Evolutionary conservation across 2,113 vertebrate genomes (phyloP).

Genomic region (Mus pahari): DNA sequence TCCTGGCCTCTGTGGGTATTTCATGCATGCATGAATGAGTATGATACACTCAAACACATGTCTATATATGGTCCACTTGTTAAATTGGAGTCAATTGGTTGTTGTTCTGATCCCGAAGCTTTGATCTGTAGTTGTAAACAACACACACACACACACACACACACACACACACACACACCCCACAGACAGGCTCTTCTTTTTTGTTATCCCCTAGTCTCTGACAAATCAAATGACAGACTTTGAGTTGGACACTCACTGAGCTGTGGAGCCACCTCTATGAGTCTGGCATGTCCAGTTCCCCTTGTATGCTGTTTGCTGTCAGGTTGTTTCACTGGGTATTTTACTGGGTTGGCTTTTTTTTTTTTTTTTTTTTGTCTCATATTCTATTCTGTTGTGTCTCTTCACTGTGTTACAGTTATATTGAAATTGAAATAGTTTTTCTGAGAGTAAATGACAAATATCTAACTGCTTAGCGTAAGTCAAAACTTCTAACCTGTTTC

Average conservation of each 20-base stretch:
- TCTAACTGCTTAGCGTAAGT: slow-evolving; percentile 43
- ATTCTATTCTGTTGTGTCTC: neutral
- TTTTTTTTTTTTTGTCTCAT: neutral
- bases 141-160: no score
- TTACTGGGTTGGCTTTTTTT: neutral
- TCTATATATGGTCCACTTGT: no score
- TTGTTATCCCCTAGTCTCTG: no score
- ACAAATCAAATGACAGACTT: neutral
- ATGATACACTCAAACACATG: no score
- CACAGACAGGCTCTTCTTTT: no score
- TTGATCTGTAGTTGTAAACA: no score
- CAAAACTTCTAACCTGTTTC: neutral
- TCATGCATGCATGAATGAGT: no score
- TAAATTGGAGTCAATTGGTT: no score
- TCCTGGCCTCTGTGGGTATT: no score
- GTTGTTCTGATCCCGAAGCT: no score
- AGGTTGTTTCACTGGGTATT: neutral
- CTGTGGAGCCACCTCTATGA: neutral
- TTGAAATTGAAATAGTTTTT: slow-evolving; percentile 14
- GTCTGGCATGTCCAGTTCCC: neutral
- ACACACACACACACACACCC: no score
- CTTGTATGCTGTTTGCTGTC: neutral
- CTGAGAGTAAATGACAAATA: slow-evolving; percentile 42
- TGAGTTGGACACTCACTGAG: neutral
- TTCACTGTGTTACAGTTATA: neutral